Evolutionary conservation across 2,113 vertebrate genomes (phyloP), one percentile per base, ranked within the genome.

Genomic region (Centrocercus urophasianus): DNA sequence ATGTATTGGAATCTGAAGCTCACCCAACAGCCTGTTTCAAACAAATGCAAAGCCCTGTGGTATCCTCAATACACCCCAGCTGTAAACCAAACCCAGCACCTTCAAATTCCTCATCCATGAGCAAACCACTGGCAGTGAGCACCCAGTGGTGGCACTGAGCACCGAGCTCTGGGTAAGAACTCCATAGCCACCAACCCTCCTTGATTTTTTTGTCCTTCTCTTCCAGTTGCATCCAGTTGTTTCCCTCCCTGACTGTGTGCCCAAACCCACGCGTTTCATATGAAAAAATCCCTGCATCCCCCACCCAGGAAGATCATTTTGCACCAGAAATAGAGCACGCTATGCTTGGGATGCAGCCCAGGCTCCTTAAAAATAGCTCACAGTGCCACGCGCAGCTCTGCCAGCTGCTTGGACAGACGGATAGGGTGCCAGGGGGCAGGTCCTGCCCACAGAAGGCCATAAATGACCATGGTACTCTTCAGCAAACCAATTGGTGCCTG

Each of bases 331-430:
- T 97, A 97, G 96, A 98, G 78, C 71, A 42, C 5, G 7, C 89
- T 96, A 94, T 83, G 71, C 96, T 96, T 98, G 97, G 97, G 97
- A 97, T 72, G 73, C 89, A 92, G 96, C 97, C 97, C 93, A 85
- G 96, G 73, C 34, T 3, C 25, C 90, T 96, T 93, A 97, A 98
- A 98, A 98, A 98, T 98, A 98, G 95, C 89, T 67, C 40, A n/a
- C 43, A 43, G 96, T 97, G 95, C 94, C 94, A 93, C 73, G 12
- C 13, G 34, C 32, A 17, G 91, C 67, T 75, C 83, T 93, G 93
- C 96, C 94, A 89, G 47, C 96, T 92, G 86, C 92, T 77, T 32
- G 93, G 84, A 93, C 95, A 82, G 78, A 64, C 57, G 0, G 87
- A 81, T 61, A 1, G 38, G 64, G 73, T 90, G 93, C 93, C 95